phyloP scores from a whole-genome alignment of 2,797 vertebrate species.

The Steatocranus sp. region DNA sequence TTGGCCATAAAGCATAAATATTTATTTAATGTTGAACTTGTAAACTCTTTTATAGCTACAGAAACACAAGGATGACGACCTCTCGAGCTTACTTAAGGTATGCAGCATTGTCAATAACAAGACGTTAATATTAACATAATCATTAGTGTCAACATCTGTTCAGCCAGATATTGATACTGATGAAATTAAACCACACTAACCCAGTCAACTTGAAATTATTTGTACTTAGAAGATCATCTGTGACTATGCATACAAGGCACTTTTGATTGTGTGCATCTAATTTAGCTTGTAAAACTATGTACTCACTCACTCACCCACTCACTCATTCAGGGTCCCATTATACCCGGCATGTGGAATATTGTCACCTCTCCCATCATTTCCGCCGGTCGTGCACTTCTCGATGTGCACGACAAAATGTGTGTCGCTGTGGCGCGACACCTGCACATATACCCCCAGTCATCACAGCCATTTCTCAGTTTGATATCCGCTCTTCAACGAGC shows the following conservation, averaged over 20 bases:
- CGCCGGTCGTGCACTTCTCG: neutral
- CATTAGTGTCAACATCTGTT: neutral
- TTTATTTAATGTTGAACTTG: neutral
- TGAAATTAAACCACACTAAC: neutral
- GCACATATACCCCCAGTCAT: neutral
- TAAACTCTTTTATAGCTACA: slow-evolving; percentile 80
- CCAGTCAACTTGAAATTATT: neutral
- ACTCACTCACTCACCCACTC: neutral
- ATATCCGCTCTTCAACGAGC: neutral
- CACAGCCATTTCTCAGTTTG: neutral
- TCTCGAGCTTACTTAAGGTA: slow-evolving; percentile 96
- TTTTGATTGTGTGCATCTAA: neutral
- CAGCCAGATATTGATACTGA: neutral
- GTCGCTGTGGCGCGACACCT: neutral
- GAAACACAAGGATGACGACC: slow-evolving; percentile 96
- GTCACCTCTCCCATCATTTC: neutral
- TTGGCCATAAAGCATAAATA: neutral
- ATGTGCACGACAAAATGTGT: neutral
- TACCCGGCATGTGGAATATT: neutral
- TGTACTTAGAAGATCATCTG: neutral
- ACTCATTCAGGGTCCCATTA: neutral
- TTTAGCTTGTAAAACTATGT: neutral
- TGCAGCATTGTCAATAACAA: slow-evolving; percentile 7
- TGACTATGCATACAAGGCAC: neutral
- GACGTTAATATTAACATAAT: neutral